Evolutionary conservation across 2,113 vertebrate genomes (phyloP).

Genomic region (Emydura subglobosa): DNA sequence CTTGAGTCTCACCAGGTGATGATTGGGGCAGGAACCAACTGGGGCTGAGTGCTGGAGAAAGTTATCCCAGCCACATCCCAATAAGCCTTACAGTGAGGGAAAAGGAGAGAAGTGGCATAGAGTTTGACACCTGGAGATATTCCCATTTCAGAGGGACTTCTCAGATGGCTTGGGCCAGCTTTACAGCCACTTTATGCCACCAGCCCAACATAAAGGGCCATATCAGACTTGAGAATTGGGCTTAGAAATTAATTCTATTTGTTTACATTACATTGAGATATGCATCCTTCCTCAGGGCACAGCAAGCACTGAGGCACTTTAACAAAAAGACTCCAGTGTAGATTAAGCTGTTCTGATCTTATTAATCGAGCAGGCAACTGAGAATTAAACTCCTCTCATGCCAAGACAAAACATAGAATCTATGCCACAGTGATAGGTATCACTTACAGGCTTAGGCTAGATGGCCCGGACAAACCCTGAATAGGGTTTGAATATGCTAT

Average conservation of each 20-base stretch:
- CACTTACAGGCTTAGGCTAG: fast-evolving
- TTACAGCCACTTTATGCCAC: not conserved
- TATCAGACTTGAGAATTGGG: not conserved
- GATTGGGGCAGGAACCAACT: not conserved
- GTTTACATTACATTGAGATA: not conserved
- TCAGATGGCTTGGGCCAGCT: not conserved
- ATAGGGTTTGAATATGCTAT: fast-evolving
- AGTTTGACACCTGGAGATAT: not conserved
- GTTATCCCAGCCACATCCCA: not conserved
- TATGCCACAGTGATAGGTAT: not conserved
- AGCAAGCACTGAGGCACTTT: fast-evolving
- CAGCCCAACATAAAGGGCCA: not conserved
- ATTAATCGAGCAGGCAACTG: not conserved
- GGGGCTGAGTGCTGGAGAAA: not conserved
- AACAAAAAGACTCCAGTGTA: fast-evolving
- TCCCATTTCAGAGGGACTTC: not conserved
- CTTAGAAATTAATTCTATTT: not conserved
- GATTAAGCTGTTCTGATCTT: not conserved
- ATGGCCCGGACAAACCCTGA: not conserved
- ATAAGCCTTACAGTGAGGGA: not conserved
- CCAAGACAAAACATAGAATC: not conserved
- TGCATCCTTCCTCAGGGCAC: not conserved
- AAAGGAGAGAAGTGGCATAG: too few relatives aligned
- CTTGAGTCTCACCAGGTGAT: not conserved
- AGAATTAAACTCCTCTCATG: not conserved